A percentile compares a stretch with the other conserved stretches of the same genome.
Evolutionary conservation across 2,113 vertebrate species (phyloP).

Genomic region (Pao palembangensis): DNA sequence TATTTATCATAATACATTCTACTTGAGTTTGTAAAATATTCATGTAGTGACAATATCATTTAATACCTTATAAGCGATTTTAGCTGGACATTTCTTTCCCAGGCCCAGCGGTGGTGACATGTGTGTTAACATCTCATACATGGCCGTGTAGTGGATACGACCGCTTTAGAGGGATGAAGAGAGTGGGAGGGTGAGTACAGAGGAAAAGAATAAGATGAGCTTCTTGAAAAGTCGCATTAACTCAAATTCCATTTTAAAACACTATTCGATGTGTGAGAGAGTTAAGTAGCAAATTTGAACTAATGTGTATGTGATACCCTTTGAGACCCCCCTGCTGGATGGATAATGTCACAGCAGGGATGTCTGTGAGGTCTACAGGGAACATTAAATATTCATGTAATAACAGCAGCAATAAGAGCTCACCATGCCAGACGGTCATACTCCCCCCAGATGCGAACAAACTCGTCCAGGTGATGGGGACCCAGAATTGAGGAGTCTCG

Average conservation of each 20-base stretch:
- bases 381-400: neutral
- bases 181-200: slow-evolving; percentile 48
- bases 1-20: neutral
- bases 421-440: slow-evolving; percentile 95
- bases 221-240: neutral
- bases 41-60: neutral
- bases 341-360: slow-evolving; percentile 1
- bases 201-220: slow-evolving; percentile 32
- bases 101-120: slow-evolving; percentile 98
- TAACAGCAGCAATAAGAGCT: slow-evolving; percentile 13
- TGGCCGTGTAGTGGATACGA: slow-evolving; percentile 99
- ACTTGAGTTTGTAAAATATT: neutral
- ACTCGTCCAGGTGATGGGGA: slow-evolving; percentile 97
- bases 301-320: slow-evolving; percentile 11
- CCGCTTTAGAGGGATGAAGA: slow-evolving; percentile 73
- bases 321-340: slow-evolving; percentile 68
- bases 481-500: slow-evolving; percentile 97
- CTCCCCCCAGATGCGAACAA: slow-evolving; percentile 97
- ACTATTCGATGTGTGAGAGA: neutral
- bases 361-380: neutral
- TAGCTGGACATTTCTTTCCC: slow-evolving; percentile 98
- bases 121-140: slow-evolving; percentile 99
- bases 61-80: slow-evolving; percentile 98
- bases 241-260: neutral
- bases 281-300: neutral